A percentile compares a stretch with the other conserved stretches of the same genome.
These are phyloP conservation scores for Mirounga angustirostris DNA, from an alignment of 2,113 vertebrate genomes.

Conservation along the genomic window DNA sequence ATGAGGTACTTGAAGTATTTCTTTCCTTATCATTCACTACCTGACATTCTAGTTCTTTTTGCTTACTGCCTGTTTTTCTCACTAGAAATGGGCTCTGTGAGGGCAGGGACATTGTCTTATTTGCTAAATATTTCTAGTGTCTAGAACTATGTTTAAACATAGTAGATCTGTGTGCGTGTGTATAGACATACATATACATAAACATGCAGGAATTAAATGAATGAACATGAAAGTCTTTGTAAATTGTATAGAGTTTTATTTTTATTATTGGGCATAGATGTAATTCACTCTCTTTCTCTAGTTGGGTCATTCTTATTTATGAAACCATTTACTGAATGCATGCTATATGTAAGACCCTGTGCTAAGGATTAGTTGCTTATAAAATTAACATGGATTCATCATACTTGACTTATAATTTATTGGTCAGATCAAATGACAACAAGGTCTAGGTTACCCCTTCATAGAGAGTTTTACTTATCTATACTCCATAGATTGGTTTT, in stretches of 20 bases:
- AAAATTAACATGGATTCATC: not conserved
- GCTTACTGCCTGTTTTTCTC: not conserved
- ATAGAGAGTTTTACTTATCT: not conserved
- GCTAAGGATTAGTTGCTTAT: not conserved
- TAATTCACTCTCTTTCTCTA: not conserved
- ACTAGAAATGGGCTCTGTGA: not conserved
- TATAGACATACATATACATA: not conserved
- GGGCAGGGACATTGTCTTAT: not conserved
- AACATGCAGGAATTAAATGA: not conserved
- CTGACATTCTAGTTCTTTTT: not conserved
- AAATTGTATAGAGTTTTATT: not conserved
- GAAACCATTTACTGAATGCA: not conserved
- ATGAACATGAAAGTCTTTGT: not conserved
- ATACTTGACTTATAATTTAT: not conserved
- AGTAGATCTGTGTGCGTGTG: not conserved
- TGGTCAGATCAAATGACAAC: not conserved
- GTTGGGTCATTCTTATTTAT: not conserved
- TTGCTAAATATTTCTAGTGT: not conserved
- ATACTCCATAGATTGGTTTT: not conserved
- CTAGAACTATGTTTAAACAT: not conserved
- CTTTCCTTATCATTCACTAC: not conserved
- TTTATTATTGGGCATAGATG: not conserved
- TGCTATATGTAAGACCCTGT: not conserved
- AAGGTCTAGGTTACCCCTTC: not conserved
- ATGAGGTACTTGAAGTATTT: not conserved